phyloP scores from a whole-genome alignment of 2,113 vertebrate genomes.

The Murina feae region DNA sequence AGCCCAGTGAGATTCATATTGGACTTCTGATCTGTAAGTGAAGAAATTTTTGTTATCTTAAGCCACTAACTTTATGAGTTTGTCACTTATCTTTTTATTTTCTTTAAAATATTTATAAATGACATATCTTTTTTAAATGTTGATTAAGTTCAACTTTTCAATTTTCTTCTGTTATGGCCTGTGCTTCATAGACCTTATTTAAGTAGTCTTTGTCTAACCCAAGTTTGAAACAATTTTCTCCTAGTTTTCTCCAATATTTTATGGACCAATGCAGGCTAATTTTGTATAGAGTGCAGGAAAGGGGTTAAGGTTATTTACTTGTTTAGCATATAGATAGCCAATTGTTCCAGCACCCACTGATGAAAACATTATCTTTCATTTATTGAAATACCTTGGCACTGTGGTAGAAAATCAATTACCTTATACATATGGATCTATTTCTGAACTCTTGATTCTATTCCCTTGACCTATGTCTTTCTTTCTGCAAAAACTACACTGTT shows the following conservation, averaged over 20 bases:
- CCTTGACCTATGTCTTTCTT: not conserved
- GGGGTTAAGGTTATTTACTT: not conserved
- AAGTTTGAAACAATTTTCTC: not conserved
- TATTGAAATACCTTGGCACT: not conserved
- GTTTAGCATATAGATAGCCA: not conserved
- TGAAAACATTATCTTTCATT: not conserved
- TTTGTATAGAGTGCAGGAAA: not conserved
- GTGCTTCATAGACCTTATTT: not conserved
- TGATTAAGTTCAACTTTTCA: not conserved
- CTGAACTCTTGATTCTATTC: not conserved
- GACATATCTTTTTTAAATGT: constrained; percentile 16
- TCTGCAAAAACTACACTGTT: not conserved
- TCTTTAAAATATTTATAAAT: not conserved
- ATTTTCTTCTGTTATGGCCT: not conserved
- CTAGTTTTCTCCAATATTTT: not conserved
- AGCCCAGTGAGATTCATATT: not conserved
- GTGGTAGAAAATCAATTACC: not conserved
- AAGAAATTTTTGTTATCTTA: not conserved
- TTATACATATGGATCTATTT: not conserved
- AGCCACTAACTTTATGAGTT: not conserved
- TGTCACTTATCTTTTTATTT: not conserved
- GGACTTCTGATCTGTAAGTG: not conserved
- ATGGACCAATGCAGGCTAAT: not conserved
- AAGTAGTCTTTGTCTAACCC: constrained; percentile 1
- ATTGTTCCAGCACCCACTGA: not conserved